Base-by-base conservation (phyloP, 92 coral and sea anemone genomes). In the Ricordea florida region DNA sequence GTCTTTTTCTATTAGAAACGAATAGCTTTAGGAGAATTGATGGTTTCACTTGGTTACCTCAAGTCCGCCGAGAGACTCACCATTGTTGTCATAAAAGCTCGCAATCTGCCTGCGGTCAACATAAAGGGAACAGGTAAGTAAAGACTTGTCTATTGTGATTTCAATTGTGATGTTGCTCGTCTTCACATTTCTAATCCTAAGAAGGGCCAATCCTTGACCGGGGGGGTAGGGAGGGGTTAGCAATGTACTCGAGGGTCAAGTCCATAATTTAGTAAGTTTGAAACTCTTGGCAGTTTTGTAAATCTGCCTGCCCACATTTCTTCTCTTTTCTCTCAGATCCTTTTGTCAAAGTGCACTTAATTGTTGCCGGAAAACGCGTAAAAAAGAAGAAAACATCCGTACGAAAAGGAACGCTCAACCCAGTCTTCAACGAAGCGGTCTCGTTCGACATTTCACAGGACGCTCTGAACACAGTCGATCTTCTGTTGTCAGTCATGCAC, bases 11-110 rank as follows among this genome's bases (percentile, higher is more conserved):
- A 43, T 2, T 48, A 90, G 88, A 82, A 90, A 78, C 85, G 74
- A 74, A 68, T 93, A 29, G 86, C 85, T 13, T 85, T 90, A 44
- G 98, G 98, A 8, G 98, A 93, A 32, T 26, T 93, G 65, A 73
- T 90, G 75, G 69, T 93, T 7, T 93, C 98, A 7, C 84, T 93
- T 53, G 98, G 98, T 2, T 93, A 89, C 64, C 93, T 93, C 13
- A 91, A 91, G 68, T 90, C 94, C 18, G 98, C 98, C 28, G 96
- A 91, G 43, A 77, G 98, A 18, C 66, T 93, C 7, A 93, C 98
- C 7, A 41, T 93, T 13, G 94, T 90, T 14, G 75, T 93, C 1
- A 93, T 93, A 55, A 93, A 93, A 47, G 98, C 98, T 59, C 96
- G 98, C 57, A 93, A 93, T 76, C 81, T 93, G 23, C 98, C 96